Evolutionary conservation across 2,888 invertebrate genomes (phyloP), one percentile per base, ranked within the genome.

Genomic region (Caenorhabditis becei): DNA sequence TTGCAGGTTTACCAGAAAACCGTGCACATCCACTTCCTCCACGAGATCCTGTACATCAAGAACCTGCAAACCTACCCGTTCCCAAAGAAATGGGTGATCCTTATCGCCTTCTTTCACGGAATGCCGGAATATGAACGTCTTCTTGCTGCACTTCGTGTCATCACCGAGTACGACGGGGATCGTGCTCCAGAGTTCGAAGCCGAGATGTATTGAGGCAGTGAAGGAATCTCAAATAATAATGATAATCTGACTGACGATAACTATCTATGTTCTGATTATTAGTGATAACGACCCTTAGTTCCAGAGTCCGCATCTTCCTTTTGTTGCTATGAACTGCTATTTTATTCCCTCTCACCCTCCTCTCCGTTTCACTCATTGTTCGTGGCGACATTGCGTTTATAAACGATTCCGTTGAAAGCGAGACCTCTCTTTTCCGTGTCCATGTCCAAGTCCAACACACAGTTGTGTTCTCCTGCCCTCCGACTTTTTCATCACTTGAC

Each of bases 121-220:
- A 62, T 62, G 61, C 71, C 71, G 5, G 62, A 71, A 23, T 75
- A 59, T 10, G 75, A 75, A n/a, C 66, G 75, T 37, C 41, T 75
- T 11, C 26, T 75, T 3, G 75, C 75, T 5, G 75, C 75, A 0
- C 37, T 75, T 10, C 59, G 75, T 0, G 75, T 75, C 14, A 23
- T 75, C 4, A 75, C 54, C 5, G 75, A 66, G 2, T 75, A 75
- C 53, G 75, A 75, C 28, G 75, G 75, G 2, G 61, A 75, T 23
- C 28, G 35, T 7, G 75, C 75, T 8, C 75, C 75, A 14, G 61
- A 75, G 23, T 75, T 75, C 23, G 18, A 65, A 5, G 49, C 58
- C 1, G 74, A 74, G 7, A 32, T 63, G 24, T 58, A 37, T 18
- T 54, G 47, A 61, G 14, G 3, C 23, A 24, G 24, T 23, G 32